These are phyloP conservation scores for Bovichtus variegatus DNA, from an alignment of 2,797 vertebrate species.

Conservation along the genomic window DNA sequence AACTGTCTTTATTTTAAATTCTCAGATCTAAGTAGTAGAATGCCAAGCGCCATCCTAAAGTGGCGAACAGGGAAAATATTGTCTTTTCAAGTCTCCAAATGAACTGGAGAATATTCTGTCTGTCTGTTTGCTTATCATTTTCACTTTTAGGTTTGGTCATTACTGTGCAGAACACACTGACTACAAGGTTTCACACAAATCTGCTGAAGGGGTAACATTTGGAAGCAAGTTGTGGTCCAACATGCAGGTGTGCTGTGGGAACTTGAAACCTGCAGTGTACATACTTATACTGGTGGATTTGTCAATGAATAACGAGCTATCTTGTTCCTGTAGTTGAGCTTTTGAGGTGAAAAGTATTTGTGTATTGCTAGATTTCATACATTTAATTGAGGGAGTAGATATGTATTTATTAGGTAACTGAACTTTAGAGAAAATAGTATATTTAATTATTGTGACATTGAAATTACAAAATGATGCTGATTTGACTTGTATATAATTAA, in stretches of 20 bases:
- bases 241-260: not conserved
- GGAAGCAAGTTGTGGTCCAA: not conserved
- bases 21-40: not conserved
- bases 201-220: not conserved
- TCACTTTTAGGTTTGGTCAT: not conserved
- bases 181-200: not conserved
- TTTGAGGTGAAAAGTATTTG: not conserved
- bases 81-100: not conserved
- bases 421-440: too few species aligned
- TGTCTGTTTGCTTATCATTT: not conserved
- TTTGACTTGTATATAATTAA: not conserved
- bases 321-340: not conserved
- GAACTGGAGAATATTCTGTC: not conserved
- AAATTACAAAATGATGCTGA: not conserved
- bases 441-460: too few species aligned
- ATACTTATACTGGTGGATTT: not conserved
- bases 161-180: not conserved
- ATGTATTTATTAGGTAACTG: not conserved
- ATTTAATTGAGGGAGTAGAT: not conserved
- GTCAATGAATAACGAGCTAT: not conserved
- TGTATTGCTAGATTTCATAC: accelerated
- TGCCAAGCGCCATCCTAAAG: accelerated
- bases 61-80: not conserved
- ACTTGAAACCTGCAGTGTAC: too few species aligned
- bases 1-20: not conserved